phyloP scores from a whole-genome alignment of 1,140 invertebrate species.

The Glossosoma conforme region DNA sequence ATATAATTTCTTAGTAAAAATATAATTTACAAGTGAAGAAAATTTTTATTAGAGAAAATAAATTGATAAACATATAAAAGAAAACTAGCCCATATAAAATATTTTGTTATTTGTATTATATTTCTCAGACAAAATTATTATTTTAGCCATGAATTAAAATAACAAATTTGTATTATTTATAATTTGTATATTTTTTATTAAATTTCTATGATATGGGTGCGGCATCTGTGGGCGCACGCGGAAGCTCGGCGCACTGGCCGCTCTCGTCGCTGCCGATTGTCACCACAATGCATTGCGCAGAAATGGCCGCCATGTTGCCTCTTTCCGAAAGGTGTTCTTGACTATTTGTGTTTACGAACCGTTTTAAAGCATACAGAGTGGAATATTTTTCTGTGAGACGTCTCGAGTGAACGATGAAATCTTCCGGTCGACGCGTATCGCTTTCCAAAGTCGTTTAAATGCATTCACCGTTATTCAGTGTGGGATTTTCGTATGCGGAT shows the following conservation, averaged over 20 bases:
- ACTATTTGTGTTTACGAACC: slow-evolving; percentile 53
- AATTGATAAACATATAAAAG: too few relatives aligned
- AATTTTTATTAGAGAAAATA: too few relatives aligned
- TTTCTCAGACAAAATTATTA: too few relatives aligned
- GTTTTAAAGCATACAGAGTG: slow-evolving; percentile 48
- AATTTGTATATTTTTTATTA: too few relatives aligned
- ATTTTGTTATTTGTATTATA: too few relatives aligned
- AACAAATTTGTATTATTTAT: too few relatives aligned
- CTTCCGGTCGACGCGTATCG: slow-evolving; percentile 45
- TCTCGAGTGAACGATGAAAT: slow-evolving; percentile 51
- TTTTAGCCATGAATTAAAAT: too few relatives aligned
- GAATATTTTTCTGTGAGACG: slow-evolving; percentile 51
- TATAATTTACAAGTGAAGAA: too few relatives aligned
- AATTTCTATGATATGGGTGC: too few relatives aligned
- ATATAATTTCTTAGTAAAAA: too few relatives aligned
- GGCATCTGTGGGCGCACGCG: background rate
- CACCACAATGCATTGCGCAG: slow-evolving; percentile 53
- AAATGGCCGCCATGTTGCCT: slow-evolving; percentile 53
- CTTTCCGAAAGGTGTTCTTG: slow-evolving; percentile 52
- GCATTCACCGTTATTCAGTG: slow-evolving; percentile 51
- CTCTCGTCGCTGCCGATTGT: slow-evolving; percentile 40
- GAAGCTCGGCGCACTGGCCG: background rate
- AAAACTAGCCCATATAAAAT: too few relatives aligned
- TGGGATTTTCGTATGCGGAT: slow-evolving; percentile 51
- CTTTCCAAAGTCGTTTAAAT: slow-evolving; percentile 48